Base-by-base conservation (phyloP, 2,888 invertebrate genomes). In the Monochamus alternatus region DNA sequence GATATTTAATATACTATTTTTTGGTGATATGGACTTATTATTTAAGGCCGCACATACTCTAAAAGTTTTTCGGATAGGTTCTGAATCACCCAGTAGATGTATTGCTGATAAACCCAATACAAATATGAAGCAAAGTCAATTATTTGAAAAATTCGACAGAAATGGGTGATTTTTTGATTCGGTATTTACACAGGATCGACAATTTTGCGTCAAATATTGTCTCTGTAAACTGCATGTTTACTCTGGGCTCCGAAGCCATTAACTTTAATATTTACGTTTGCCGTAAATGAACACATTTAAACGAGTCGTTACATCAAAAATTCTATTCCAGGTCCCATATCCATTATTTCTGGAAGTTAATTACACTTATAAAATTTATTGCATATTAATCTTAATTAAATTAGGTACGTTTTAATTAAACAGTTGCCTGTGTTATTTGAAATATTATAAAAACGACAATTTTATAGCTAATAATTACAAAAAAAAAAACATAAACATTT, bases 231-330 rank as follows among this genome's bases (percentile, higher is more conserved):
- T 8, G 30, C 52, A 10, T 8, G 63, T 22, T 71, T 58, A 51
- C 51, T 67, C n/a, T 55, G 52, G 32, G n/a, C 63, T 70, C 59
- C 22, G 43, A 32, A 59, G 62, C 68, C 69, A 69, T 76, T 76
- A 78, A 64, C 60, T 32, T 68, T 51, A 58, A 72, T 73, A 78
- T 73, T 74, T 70, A 72, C 69, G 62, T 70, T 74, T 52, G 38
- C 38, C 31, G 71, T 78, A 73, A 22, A 78, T 71, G 75, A 71
- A 67, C 71, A 75, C 75, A 71, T 76, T 79, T 73, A 73, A 77
- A 75, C 76, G 75, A 73, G 72, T 55, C 76, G 73, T 78, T 71
- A 74, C 82, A 83, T 83, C 74, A 80, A 83, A 83, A 82, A 83
- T 83, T 83, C 83, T 79, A 83, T 83, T 82, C 75, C 22, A 73